These are phyloP conservation scores for Microcebus tavaratra DNA, from an alignment of 2,113 vertebrate genomes.

Conservation along the genomic window DNA sequence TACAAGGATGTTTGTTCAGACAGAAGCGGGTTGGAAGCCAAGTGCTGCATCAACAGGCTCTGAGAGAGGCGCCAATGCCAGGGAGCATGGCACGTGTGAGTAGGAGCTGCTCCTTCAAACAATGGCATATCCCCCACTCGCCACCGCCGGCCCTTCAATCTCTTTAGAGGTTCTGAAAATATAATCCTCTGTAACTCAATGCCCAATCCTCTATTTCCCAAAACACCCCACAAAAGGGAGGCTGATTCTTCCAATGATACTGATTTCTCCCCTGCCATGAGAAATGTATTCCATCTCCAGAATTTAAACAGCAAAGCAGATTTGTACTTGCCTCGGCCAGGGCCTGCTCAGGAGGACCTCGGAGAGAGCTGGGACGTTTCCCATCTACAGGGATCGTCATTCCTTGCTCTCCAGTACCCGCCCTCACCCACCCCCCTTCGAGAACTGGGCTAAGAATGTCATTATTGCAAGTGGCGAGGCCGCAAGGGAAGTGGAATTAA, in stretches of 20 bases:
- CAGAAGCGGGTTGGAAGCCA: slow-evolving; percentile 45
- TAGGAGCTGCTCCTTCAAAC: slow-evolving; percentile 25
- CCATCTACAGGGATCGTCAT: not conserved
- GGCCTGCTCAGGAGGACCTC: not conserved
- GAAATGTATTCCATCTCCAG: slow-evolving; percentile 34
- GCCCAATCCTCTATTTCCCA: slow-evolving; percentile 30
- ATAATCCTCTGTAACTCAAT: not conserved
- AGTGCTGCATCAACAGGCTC: not conserved
- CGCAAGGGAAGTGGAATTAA: slow-evolving; percentile 43
- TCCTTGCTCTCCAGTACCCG: not conserved
- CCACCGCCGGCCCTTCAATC: not conserved
- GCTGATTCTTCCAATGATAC: slow-evolving; percentile 39
- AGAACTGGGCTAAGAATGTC: not conserved
- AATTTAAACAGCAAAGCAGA: slow-evolving; percentile 58
- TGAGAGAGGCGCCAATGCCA: not conserved
- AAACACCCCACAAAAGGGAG: slow-evolving; percentile 27
- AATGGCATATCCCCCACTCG: not conserved
- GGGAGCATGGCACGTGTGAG: not conserved
- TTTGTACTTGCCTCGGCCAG: slow-evolving; percentile 32
- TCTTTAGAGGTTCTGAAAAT: slow-evolving; percentile 31
- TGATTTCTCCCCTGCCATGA: slow-evolving; percentile 36
- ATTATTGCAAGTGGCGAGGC: not conserved
- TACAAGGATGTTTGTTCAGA: slow-evolving; percentile 49
- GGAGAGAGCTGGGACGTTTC: not conserved
- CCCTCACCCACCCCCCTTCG: not conserved